Evolutionary conservation across 2,888 invertebrate genomes (phyloP), one percentile per base, ranked within the genome.

Genomic region (Polia nebulosa): DNA sequence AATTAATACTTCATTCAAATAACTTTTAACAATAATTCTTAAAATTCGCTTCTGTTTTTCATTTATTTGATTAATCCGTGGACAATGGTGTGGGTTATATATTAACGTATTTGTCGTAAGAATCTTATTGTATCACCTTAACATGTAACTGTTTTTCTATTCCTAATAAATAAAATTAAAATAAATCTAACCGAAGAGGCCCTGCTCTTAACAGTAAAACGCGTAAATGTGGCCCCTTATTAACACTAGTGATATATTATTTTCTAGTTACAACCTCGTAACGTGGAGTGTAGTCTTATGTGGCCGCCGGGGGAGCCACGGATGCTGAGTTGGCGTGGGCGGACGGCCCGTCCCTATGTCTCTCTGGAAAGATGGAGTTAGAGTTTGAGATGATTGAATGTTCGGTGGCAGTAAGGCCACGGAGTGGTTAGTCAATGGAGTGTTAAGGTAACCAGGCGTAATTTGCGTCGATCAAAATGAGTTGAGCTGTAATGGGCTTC

Each of bases 291-390:
- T 58, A 59, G 64, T 71, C 76, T 59, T 56, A 44, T 52, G 67
- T 51, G 55, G 68, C 53, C 70, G 60, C 64, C 49, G 53, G 25
- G 11, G 68, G 64, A 72, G 61, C 63, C 47, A n/a, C 61, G 27
- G 52, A 44, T 66, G 64, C 63, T 57, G 58, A 52, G 53, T 5
- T 27, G 60, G 61, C 66, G 61, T 44, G 74, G 65, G 41, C 75
- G 64, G 39, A 51, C 25, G 45, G 66, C 71, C 77, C 36, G 61
- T 60, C 80, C 81, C 86, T 90, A 89, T 82, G 87, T 87, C 39
- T 87, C 85, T 78, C 90, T 90, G 87, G 5, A 80, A 83, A 80
- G 36, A 74, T 49, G 15, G 44, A 47, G 9, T 32, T 3, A 0
- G 1, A 74, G 29, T 68, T 47, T 13, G 9, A 17, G 7, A 0